Evolutionary conservation across 2,113 vertebrate genomes (phyloP).

Genomic region (Carlito syrichta): DNA sequence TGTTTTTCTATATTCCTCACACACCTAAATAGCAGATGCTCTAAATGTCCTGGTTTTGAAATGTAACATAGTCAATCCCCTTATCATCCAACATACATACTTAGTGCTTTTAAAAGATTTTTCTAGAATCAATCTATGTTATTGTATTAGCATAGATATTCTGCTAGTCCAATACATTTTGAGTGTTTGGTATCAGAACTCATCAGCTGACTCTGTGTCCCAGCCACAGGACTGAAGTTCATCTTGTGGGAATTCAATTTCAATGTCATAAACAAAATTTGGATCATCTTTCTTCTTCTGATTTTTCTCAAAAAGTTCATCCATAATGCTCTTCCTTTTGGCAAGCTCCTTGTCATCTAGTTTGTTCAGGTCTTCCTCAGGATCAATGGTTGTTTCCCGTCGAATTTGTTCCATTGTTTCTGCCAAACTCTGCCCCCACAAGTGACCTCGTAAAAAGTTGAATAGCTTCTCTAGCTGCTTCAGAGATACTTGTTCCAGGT

Average conservation of each 20-base stretch:
- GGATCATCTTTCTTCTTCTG: conserved; percentile 89
- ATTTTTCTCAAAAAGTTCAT: conserved; percentile 93
- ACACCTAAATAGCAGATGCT: background rate
- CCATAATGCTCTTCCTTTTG: conserved; percentile 93
- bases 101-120: conserved; percentile 7
- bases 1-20: background rate
- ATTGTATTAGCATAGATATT: background rate
- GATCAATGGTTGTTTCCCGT: conserved; percentile 82
- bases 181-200: conserved; percentile 79
- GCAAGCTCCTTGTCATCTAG: conserved; percentile 90
- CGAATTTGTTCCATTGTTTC: conserved; percentile 84
- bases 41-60: background rate
- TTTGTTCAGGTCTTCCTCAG: conserved; percentile 94
- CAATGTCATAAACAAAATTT: conserved; percentile 91
- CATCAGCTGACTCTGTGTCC: conserved; percentile 90
- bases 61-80: conserved; percentile 1
- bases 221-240: conserved; percentile 90
- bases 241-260: conserved; percentile 90
- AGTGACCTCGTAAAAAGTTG: conserved; percentile 85
- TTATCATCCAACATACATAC: background rate
- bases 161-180: background rate
- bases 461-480: conserved; percentile 90
- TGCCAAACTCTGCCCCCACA: conserved; percentile 85
- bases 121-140: background rate
- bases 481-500: conserved; percentile 87